These are phyloP conservation scores for Luscinia luscinia DNA, from an alignment of 2,797 vertebrate species.

Conservation along the genomic window DNA sequence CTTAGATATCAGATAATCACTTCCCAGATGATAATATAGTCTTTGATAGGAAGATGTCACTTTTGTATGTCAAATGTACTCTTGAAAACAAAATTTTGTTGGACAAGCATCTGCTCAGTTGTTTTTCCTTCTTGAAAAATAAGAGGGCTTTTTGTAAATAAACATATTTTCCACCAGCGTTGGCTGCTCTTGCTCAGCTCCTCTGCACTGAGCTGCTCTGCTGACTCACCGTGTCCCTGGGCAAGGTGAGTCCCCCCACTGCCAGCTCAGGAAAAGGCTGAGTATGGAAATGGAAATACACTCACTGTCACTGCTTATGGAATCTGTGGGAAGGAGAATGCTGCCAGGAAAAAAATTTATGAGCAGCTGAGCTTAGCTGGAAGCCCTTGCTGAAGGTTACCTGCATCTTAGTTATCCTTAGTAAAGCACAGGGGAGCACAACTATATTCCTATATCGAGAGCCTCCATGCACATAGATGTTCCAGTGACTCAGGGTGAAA, in stretches of 20 bases:
- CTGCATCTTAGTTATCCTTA: neutral
- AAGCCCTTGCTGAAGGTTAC: neutral
- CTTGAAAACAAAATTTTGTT: neutral
- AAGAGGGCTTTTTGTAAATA: neutral
- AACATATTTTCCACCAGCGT: neutral
- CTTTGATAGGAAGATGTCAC: neutral
- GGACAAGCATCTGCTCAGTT: neutral
- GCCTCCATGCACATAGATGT: neutral
- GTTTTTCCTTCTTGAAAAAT: neutral
- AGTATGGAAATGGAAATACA: neutral
- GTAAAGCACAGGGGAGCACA: neutral
- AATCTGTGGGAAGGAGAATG: neutral
- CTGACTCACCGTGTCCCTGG: neutral
- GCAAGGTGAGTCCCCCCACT: neutral
- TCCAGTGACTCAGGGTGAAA: neutral
- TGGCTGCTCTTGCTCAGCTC: neutral
- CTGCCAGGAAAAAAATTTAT: neutral
- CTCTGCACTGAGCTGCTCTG: neutral
- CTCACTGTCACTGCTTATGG: neutral
- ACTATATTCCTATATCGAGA: neutral
- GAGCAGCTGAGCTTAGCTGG: neutral
- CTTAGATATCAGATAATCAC: neutral
- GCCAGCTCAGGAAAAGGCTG: slow-evolving; percentile 7
- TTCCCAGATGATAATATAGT: neutral
- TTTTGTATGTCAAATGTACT: neutral